Evolutionary conservation across 2,113 vertebrate genomes (phyloP), one percentile per base, ranked within the genome.

Genomic region (Blennius ocellaris): DNA sequence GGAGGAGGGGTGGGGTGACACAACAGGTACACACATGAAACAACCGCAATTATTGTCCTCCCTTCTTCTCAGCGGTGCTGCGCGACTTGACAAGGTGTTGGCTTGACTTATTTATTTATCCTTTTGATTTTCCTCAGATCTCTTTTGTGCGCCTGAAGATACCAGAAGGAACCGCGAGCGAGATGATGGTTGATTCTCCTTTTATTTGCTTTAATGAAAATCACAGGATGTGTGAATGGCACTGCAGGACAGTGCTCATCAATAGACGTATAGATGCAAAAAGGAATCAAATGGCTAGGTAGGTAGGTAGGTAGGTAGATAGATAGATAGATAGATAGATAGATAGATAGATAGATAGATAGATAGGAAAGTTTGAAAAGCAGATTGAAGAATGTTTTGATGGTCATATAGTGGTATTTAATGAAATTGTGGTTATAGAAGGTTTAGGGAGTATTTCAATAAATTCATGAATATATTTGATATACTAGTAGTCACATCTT

Each of bases 11-110:
- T 30, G 73, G 76, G 58, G 7, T 51, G 21, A 76, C 83, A 67
- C 86, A 82, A 84, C 86, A 90, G 86, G 90, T 91, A 90, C 68
- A 68, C 61, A 81, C 89, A 89, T 89, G 73, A 91, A 91, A 89
- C 80, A 62, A 70, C 73, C 16, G 75, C 87, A 87, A 85, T 90
- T 84, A 91, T 61, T 68, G 54, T 56, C 51, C 43, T 16, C 17
- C 14, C 39, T 54, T 0, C 36, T 55, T 48, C 56, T 63, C 53
- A 8, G 41, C 63, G 52, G 55, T 66, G 0, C 41, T n/a, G 7
- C 44, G 73, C 47, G 39, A 36, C 51, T 58, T 45, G 41, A 70
- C 69, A 30, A 78, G 69, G 52, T 79, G 83, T 69, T 63, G 40
- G 51, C 30, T 39, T 43, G 21, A 30, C 4, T 30, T 30, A 36